Evolutionary conservation across 2,888 invertebrate genomes (phyloP), one percentile per base, ranked within the genome.

Genomic region (Glyphotaelius pellucidus): DNA sequence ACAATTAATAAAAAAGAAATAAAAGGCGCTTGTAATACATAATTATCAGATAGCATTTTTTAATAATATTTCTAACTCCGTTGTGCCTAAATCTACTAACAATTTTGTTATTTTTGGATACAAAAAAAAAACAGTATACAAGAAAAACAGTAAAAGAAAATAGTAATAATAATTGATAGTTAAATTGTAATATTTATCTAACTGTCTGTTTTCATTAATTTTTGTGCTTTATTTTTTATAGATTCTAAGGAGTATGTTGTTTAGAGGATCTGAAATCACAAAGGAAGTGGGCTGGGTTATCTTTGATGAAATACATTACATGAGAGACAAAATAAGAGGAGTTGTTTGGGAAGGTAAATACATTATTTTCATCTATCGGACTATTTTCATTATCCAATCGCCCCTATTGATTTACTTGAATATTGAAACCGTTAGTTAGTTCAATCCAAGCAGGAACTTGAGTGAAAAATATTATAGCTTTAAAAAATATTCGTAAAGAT

Each of bases 291-390:
- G 99, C 89, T 99, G 99, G 99, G 99, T 99, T 1, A 97, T 99
- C 90, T 99, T 99, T 96, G 99, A 99, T 95, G 99, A 99, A 96
- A 99, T 99, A 94, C 99, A 99, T 96, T 99, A 99, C 95, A 99
- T 99, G 99, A 97, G 99, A 94, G 99, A 99, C 95, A 99, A 99
- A 95, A 99, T 99, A 95, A 97, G 99, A 94, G 99, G 99, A 89
- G 99, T 99, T 15, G 99, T 99, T 1, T 99, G 99, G 99, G 99
- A 99, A 96, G 96, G 96, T 96, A 94, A 93, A 52, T 80, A 83
- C 11, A 80, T 25, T 25, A 25, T 25, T 7, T n/a, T 15, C 19
- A 31, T 81, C 30, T 15, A 81, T 81, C 31, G 15, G 30, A 81
- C 81, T 81, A 15, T 31, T 81, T 32, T 32, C 1, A 30, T 81